These are phyloP conservation scores for Chelidonichthys spinosus DNA, from an alignment of 2,797 vertebrate genomes.

Conservation along the genomic window DNA sequence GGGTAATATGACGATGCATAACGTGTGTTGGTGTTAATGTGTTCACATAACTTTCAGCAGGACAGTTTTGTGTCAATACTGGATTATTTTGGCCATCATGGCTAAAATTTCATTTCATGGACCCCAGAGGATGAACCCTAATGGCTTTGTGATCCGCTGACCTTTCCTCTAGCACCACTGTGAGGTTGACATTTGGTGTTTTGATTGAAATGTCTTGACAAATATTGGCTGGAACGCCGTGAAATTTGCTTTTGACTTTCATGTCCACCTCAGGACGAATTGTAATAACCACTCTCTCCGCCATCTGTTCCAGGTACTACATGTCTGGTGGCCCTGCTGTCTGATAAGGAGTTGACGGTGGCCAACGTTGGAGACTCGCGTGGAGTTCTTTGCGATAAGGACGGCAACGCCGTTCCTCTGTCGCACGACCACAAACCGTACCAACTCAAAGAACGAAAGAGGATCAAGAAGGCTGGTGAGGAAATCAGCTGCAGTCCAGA, in stretches of 20 bases:
- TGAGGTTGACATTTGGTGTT: not conserved
- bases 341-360: slow-evolving; percentile 95
- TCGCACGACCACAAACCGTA: slow-evolving; percentile 99
- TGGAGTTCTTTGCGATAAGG: slow-evolving; percentile 96
- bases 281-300: not conserved
- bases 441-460: slow-evolving; percentile 98
- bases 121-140: not conserved
- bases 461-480: slow-evolving; percentile 99
- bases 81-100: not conserved
- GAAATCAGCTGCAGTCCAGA: slow-evolving; percentile 24
- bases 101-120: not conserved
- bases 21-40: not conserved
- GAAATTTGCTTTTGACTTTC: not conserved
- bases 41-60: not conserved
- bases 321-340: slow-evolving; percentile 94
- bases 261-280: not conserved
- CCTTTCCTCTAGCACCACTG: not conserved
- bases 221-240: not conserved
- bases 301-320: slow-evolving; percentile 80
- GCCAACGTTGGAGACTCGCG: slow-evolving; percentile 98
- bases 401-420: slow-evolving; percentile 95
- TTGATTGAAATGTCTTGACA: not conserved
- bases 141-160: not conserved
- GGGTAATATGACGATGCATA: not conserved
- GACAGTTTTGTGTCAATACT: not conserved